Conservation (phyloP, 2,888 invertebrate species). For the Caenorhabditis sp. region DNA sequence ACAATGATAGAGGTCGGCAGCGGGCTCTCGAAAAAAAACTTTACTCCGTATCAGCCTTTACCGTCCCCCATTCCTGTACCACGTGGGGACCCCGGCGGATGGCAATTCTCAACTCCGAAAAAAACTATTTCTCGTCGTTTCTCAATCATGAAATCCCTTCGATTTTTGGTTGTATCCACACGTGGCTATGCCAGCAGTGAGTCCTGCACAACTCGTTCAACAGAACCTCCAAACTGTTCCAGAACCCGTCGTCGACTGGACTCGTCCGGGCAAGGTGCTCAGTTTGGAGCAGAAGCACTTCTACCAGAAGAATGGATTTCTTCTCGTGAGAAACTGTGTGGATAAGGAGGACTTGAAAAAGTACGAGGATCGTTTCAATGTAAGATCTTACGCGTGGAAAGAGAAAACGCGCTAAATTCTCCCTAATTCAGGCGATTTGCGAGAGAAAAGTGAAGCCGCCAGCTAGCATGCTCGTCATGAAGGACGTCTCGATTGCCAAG, state of each 20-base stretch:
- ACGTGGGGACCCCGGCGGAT: not conserved
- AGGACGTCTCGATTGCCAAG: slow-evolving; percentile 87
- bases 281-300: slow-evolving; percentile 84
- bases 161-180: slow-evolving; percentile 20
- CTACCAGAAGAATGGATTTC: slow-evolving; percentile 90
- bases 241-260: slow-evolving; percentile 56
- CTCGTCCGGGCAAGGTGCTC: slow-evolving; percentile 48
- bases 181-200: slow-evolving; percentile 36
- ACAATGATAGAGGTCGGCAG: too few relatives aligned
- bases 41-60: too few relatives aligned
- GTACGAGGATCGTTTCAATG: slow-evolving; percentile 85
- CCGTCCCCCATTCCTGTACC: too few relatives aligned
- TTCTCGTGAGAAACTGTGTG: slow-evolving; percentile 89
- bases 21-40: too few relatives aligned
- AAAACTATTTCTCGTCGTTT: not conserved
- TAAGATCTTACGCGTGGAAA: not conserved
- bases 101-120: not conserved
- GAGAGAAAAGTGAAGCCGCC: slow-evolving; percentile 85
- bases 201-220: not conserved
- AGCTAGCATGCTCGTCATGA: slow-evolving; percentile 86
- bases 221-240: not conserved
- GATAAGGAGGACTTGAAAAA: slow-evolving; percentile 87
- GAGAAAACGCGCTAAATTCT: slow-evolving; percentile 84
- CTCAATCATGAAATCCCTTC: slow-evolving; percentile 13
- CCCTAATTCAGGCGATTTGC: slow-evolving; percentile 89